Evolutionary conservation across 1,140 invertebrate species (phyloP), one percentile per base, ranked within the genome.

Genomic region (Sesamia nonagrioides): DNA sequence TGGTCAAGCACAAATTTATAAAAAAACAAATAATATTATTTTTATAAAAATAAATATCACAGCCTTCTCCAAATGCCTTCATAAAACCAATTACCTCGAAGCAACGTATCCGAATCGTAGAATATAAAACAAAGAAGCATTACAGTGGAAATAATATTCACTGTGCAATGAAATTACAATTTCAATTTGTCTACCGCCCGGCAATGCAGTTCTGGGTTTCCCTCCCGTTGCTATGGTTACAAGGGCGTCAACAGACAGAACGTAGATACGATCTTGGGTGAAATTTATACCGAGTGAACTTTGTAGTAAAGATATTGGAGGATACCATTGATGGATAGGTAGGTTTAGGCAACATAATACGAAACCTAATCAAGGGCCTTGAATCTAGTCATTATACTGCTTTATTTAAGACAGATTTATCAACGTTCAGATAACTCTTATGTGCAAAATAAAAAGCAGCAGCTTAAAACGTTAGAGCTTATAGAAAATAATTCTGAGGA

Each of bases 141-240:
- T 71, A 37, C 45, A 18, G 6, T 45, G 37, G 42, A 73, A 73
- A 73, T 56, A 73, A 56, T 73, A 56, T 73, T 18, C 50, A 73
- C 11, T 73, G 50, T 52, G 27, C 73, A 48, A 75, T 75, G 40
- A 63, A 75, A 75, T 75, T 75, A 75, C 18, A 61, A 75, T 61
- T 75, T 75, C 73, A 75, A 75, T 75, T 61, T 75, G 56, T 75
- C 73, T 50, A 48, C 18, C 63, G 63, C 42, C 42, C 42, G 42
- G 18, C 56, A 35, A 42, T 75, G 56, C 73, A 75, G 63, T 75
- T 61, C 73, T 75, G 42, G 42, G 45, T 9, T 48, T 17, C 58
- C 50, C 52, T 33, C 17, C 54, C 13, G 73, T 75, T 63, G 58
- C 56, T 27, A 48, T 61, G n/a, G 56, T n/a, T 50, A 75, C 58